phyloP scores from a whole-genome alignment of 1,140 invertebrate species.

The Maniola jurtina region DNA sequence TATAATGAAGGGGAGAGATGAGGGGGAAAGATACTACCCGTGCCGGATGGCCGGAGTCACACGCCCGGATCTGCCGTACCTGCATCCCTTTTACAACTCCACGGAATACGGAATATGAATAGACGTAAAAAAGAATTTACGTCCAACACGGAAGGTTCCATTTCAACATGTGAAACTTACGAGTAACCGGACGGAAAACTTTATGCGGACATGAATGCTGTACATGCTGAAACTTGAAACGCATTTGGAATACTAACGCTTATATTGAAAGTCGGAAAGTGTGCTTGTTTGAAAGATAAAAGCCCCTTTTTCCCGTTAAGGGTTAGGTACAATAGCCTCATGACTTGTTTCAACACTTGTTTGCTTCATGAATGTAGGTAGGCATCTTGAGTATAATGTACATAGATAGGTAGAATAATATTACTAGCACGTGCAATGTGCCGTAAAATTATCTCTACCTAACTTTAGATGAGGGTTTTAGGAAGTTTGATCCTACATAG shows the following conservation, averaged over 20 bases:
- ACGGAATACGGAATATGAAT: slow-evolving; percentile 37
- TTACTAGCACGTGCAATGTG: too few relatives aligned
- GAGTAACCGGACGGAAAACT: slow-evolving; percentile 13
- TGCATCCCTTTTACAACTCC: slow-evolving; percentile 47
- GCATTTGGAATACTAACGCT: background rate
- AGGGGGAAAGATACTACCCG: slow-evolving; percentile 53
- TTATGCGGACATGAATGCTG: slow-evolving; percentile 4
- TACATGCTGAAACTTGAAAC: background rate
- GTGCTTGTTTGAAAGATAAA: too few relatives aligned
- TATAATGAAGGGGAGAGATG: slow-evolving; percentile 60
- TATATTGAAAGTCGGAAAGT: background rate
- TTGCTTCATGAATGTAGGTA: too few relatives aligned
- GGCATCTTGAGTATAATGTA: too few relatives aligned
- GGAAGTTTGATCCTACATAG: too few relatives aligned
- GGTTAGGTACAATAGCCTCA: too few relatives aligned
- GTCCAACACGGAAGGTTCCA: slow-evolving; percentile 16
- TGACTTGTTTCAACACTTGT: too few relatives aligned
- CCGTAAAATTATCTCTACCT: too few relatives aligned
- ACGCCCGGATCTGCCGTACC: slow-evolving; percentile 43
- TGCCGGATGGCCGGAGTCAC: slow-evolving; percentile 52
- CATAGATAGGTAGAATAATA: too few relatives aligned
- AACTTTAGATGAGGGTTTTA: too few relatives aligned
- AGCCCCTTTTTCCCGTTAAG: too few relatives aligned
- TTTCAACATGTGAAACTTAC: slow-evolving; percentile 22
- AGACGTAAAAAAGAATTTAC: slow-evolving; percentile 32